Base-by-base conservation (phyloP, 2,797 vertebrate species). In the Onychomys leucogaster region DNA sequence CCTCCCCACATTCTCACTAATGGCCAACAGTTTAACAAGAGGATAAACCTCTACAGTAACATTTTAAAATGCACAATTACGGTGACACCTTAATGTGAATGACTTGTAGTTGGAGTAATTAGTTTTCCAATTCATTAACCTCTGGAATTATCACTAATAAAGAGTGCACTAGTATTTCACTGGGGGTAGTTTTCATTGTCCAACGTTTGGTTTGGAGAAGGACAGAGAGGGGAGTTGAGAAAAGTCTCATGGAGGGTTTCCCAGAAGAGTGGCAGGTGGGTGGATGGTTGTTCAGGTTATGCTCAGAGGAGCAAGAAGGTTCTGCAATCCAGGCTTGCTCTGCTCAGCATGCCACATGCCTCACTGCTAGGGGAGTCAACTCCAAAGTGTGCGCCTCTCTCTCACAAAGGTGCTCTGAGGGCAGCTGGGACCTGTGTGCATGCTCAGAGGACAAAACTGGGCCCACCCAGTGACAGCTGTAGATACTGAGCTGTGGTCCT, bases 101-200 rank as follows among this genome's bases (percentile, higher is more conserved):
- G 57, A 57, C 34, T 91, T 92, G 91, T 65, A 90, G 84, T 71
- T 88, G 91, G 59, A 77, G 6, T 85, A 90, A 96, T 89, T 96
- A 81, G 69, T 93, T 81, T 94, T 94, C n/a, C 55, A 32, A 63
- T 84, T 92, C 55, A 37, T 84, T 52, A n/a, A 61, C 46, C n/a
- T 78, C 83, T 89, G 89, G 37, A 89, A 65, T 80, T 25, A 52
- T 93, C 76, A n/a, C 77, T 65, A 78, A 84, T 13, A n/a, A 75
- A 90, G 37, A 65, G 9, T 12, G 10, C 25, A 6, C 41, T 78
- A 17, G 27, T 37, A 27, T 76, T 89, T 94, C 34, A 49, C 27
- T n/a, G 14, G 52, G 27, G 49, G 43, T 21, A 12, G 34, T 25
- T 34, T 27, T 87, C 65, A 16, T 32, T 16, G n/a, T 57, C 49